A percentile compares a stretch with the other conserved stretches of the same genome.
Evolutionary conservation across 1,140 invertebrate genomes (phyloP).

Genomic region (Heliconius hewitsoni): DNA sequence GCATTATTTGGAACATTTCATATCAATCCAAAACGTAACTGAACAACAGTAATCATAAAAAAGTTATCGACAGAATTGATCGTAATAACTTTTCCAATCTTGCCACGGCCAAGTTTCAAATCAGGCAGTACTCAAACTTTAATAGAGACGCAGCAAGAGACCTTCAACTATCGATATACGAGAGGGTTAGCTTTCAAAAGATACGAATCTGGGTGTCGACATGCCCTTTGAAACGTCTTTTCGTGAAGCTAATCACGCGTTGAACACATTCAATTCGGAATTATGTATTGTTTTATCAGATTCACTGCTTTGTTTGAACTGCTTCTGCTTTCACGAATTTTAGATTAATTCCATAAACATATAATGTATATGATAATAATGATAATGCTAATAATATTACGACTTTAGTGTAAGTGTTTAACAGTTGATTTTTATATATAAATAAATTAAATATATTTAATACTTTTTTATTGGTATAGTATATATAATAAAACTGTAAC

Average conservation of each 20-base stretch:
- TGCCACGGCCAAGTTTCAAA: neutral
- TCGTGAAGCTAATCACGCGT: neutral
- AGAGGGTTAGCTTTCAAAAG: neutral
- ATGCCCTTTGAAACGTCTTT: conserved; percentile 9
- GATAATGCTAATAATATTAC: too few species aligned
- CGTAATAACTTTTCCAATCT: neutral
- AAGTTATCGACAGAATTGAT: neutral
- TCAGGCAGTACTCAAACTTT: neutral
- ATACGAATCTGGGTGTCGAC: neutral
- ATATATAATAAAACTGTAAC: too few species aligned
- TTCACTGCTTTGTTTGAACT: neutral
- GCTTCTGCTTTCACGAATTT: neutral
- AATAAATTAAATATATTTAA: too few species aligned
- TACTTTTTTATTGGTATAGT: too few species aligned
- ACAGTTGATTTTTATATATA: too few species aligned
- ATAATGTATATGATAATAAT: too few species aligned
- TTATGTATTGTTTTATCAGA: neutral
- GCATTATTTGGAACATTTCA: neutral
- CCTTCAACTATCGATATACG: neutral
- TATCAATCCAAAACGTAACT: neutral
- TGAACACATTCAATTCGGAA: neutral
- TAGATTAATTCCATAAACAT: too few species aligned
- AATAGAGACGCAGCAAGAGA: neutral
- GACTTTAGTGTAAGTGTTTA: too few species aligned
- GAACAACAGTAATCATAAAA: neutral